These are phyloP conservation scores for Carapus acus DNA, from an alignment of 2,797 vertebrate species.

Conservation along the genomic window DNA sequence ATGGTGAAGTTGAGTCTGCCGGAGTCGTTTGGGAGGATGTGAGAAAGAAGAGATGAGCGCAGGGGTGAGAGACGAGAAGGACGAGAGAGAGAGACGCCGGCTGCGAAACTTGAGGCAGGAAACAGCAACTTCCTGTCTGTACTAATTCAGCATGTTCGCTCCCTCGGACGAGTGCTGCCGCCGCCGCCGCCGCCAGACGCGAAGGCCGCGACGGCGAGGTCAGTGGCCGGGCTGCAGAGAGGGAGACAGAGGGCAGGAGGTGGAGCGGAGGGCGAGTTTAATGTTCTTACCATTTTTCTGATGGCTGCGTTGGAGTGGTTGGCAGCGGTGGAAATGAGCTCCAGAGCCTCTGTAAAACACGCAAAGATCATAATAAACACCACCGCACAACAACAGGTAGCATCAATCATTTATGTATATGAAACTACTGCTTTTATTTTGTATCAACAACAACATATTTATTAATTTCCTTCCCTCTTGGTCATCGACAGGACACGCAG, in stretches of 20 bases:
- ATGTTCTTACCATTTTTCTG: slow-evolving; percentile 89
- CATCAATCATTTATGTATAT: slow-evolving; percentile 11
- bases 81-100: slow-evolving; percentile 23
- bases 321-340: slow-evolving; percentile 93
- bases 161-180: slow-evolving; percentile 28
- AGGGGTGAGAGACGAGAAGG: slow-evolving; percentile 29
- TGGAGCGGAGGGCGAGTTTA: neutral
- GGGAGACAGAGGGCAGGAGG: slow-evolving; percentile 1
- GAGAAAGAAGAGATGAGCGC: slow-evolving; percentile 17
- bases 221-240: no score
- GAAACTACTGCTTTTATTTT: no score
- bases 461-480: no score
- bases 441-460: no score
- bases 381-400: neutral
- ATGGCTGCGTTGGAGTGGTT: slow-evolving; percentile 97
- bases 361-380: neutral
- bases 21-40: slow-evolving; percentile 20
- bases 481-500: neutral
- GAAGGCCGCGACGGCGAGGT: no score
- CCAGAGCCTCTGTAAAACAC: slow-evolving; percentile 83
- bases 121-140: slow-evolving; percentile 64
- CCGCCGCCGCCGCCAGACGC: no score
- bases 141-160: slow-evolving; percentile 30
- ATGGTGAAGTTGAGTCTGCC: slow-evolving; percentile 7
- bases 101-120: slow-evolving; percentile 59